Conservation (phyloP, 1,140 invertebrate species). For the Babylonia areolata region DNA sequence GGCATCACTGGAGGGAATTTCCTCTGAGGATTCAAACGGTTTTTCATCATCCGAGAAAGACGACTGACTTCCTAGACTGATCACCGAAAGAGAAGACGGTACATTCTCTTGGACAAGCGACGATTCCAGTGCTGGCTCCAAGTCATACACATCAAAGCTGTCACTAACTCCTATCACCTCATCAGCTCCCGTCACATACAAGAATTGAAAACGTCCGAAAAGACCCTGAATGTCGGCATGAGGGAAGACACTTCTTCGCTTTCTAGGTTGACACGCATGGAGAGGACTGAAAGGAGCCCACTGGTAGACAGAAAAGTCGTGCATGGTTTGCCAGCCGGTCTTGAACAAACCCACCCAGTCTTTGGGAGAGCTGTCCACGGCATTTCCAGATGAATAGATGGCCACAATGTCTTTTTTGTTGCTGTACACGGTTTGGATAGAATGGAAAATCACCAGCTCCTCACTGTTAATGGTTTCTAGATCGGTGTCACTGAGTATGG, state of each 20-base stretch:
- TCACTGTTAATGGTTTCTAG: constrained; percentile 29
- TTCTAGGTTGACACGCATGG: not conserved
- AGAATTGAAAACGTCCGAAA: constrained; percentile 28
- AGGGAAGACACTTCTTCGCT: constrained; percentile 16
- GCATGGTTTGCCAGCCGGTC: constrained; percentile 26
- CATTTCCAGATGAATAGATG: constrained; percentile 12
- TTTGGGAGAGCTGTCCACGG: not conserved
- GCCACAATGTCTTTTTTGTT: constrained; percentile 26
- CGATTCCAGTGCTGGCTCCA: not conserved
- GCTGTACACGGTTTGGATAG: constrained; percentile 16
- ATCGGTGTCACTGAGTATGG: constrained; percentile 21
- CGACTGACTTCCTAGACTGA: constrained; percentile 7
- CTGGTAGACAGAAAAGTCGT: constrained; percentile 21
- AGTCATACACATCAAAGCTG: not conserved
- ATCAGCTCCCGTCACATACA: constrained; percentile 14
- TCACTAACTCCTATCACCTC: constrained; percentile 28
- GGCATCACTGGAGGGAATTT: not conserved
- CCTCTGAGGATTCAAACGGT: not conserved
- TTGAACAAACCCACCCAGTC: constrained; percentile 36
- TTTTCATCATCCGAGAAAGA: constrained; percentile 19
- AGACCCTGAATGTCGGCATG: constrained; percentile 7
- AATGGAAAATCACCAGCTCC: constrained; percentile 36
- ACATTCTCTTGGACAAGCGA: not conserved
- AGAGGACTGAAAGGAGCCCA: not conserved
- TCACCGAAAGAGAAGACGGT: constrained; percentile 19